A percentile compares a stretch with the other conserved stretches of the same genome.
phyloP scores from a whole-genome alignment of 1,140 invertebrate species.

The Drosophila ambigua region DNA sequence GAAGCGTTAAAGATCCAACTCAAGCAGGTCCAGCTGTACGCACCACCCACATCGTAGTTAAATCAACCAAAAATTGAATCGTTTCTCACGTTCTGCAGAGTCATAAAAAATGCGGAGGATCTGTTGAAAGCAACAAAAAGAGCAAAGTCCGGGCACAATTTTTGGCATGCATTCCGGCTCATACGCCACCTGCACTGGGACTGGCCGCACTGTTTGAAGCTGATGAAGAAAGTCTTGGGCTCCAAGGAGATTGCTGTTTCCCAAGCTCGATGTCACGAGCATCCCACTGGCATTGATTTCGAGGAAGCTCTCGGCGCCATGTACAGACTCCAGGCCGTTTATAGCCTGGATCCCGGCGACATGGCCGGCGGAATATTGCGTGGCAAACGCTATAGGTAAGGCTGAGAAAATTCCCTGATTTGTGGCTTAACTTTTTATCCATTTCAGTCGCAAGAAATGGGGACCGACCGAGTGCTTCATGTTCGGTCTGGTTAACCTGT shows the following conservation, averaged over 20 bases:
- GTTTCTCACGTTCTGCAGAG: neutral
- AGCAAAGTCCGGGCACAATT: neutral
- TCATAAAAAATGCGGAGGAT: slow-evolving; percentile 1
- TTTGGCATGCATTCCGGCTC: neutral
- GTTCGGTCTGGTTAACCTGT: slow-evolving; percentile 19
- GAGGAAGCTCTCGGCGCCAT: slow-evolving; percentile 13
- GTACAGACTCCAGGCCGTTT: slow-evolving; percentile 17
- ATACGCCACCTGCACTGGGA: slow-evolving; percentile 12
- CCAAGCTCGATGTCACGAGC: neutral
- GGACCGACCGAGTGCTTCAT: slow-evolving; percentile 17
- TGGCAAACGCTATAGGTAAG: slow-evolving; percentile 13
- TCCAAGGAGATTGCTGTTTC: neutral
- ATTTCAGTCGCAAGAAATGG: slow-evolving; percentile 6
- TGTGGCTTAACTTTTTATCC: neutral
- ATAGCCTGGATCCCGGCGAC: slow-evolving; percentile 14
- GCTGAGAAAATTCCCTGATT: neutral
- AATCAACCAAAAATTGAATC: too few species aligned
- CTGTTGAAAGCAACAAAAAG: neutral
- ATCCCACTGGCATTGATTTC: slow-evolving; percentile 16
- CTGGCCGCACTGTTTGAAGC: slow-evolving; percentile 20
- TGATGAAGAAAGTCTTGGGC: slow-evolving; percentile 9
- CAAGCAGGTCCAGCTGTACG: neutral
- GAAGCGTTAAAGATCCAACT: neutral
- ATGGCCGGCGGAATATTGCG: slow-evolving; percentile 12
- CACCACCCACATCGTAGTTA: too few species aligned